Conservation (phyloP, 2,113 vertebrate genomes). For the Atractosteus spatula region DNA sequence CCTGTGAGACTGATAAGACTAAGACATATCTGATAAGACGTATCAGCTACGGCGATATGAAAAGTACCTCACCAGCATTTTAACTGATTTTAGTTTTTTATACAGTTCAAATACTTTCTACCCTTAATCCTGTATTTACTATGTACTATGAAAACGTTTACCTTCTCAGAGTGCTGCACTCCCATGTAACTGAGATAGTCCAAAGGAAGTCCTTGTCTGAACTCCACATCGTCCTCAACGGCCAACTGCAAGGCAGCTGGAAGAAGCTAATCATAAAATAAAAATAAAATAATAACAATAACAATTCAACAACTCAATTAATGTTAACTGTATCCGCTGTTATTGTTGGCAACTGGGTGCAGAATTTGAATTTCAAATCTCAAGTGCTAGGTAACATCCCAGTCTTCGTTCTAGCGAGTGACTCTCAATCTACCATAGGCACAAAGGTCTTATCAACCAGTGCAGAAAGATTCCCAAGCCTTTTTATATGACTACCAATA, state of each 20-base stretch:
- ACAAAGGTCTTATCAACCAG: neutral
- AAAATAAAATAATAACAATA: neutral
- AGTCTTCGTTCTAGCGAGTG: too few relatives aligned
- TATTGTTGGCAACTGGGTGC: too few relatives aligned
- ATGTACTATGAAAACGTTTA: neutral
- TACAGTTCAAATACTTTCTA: too few relatives aligned
- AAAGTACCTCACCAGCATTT: neutral
- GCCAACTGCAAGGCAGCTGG: constrained; percentile 86
- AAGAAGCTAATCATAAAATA: constrained; percentile 57
- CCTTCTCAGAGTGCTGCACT: constrained; percentile 79
- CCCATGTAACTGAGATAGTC: constrained; percentile 90
- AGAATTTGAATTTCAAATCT: too few relatives aligned
- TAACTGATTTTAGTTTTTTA: neutral
- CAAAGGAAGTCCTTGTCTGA: constrained; percentile 81
- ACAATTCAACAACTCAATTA: too few relatives aligned
- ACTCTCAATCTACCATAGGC: neutral
- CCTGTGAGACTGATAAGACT: too few relatives aligned
- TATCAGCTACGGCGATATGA: neutral
- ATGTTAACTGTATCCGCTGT: too few relatives aligned
- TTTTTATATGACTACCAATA: too few relatives aligned
- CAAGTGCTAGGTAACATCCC: too few relatives aligned
- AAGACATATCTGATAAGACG: neutral
- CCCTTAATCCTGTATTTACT: too few relatives aligned
- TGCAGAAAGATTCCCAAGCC: neutral
- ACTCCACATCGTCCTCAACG: constrained; percentile 88